phyloP scores from a whole-genome alignment of 1,140 invertebrate genomes.

The Gonioctena quinquepunctata region DNA sequence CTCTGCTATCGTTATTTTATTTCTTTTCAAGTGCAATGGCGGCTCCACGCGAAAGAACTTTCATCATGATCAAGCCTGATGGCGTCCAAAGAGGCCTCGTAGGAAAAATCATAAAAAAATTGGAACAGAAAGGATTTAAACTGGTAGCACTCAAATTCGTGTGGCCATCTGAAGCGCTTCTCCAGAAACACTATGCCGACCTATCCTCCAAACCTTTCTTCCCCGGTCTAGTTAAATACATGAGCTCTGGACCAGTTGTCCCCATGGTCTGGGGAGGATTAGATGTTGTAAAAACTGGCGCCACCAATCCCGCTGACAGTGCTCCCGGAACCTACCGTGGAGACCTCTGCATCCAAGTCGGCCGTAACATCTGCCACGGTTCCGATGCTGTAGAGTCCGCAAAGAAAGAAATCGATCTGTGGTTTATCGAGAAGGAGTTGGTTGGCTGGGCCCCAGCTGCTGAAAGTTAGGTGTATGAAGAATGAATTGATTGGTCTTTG shows the following conservation, averaged over 20 bases:
- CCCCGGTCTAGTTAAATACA: constrained; percentile 91
- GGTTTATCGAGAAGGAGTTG: constrained; percentile 92
- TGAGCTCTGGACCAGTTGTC: constrained; percentile 95
- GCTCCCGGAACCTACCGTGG: constrained; percentile 88
- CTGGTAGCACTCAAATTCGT: constrained; percentile 94
- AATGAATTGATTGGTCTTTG: neutral
- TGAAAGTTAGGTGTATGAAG: constrained; percentile 69
- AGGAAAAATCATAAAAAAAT: constrained; percentile 93
- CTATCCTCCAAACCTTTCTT: constrained; percentile 89
- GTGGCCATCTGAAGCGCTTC: constrained; percentile 70
- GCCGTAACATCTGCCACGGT: constrained; percentile 94
- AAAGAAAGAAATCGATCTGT: constrained; percentile 92
- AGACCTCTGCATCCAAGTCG: constrained; percentile 93
- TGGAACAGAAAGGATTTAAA: constrained; percentile 98
- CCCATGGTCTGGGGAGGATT: constrained; percentile 99
- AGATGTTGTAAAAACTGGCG: constrained; percentile 94
- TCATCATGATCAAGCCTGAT: constrained; percentile 98
- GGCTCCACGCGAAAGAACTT: constrained; percentile 87
- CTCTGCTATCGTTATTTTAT: constrained; percentile 60
- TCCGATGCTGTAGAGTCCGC: constrained; percentile 96
- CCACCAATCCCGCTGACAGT: constrained; percentile 94
- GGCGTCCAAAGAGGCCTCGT: constrained; percentile 96
- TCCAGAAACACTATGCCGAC: constrained; percentile 92
- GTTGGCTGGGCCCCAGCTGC: constrained; percentile 78
- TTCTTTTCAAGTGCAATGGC: constrained; percentile 67